phyloP scores from a whole-genome alignment of 2,888 invertebrate genomes.

The Drosophila algonquin region DNA sequence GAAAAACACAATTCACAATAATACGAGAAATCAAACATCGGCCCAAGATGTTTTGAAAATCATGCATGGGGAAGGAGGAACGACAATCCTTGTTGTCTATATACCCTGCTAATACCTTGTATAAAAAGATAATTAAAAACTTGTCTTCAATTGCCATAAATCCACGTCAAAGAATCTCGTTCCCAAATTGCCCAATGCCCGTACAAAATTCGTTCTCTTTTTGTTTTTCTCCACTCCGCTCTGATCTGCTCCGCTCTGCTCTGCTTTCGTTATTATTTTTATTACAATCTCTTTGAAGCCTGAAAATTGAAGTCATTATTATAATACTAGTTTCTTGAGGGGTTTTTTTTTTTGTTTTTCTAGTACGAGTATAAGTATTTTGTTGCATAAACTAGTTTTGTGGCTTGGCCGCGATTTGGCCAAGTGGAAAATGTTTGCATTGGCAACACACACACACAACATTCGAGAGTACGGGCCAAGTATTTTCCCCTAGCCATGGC shows the following conservation, averaged over 20 bases:
- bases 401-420: slow-evolving; percentile 59
- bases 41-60: no score
- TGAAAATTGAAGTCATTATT: slow-evolving; percentile 75
- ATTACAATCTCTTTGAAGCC: slow-evolving; percentile 73
- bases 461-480: background rate
- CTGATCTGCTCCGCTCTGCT: slow-evolving; percentile 16
- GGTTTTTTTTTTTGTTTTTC: slow-evolving; percentile 21
- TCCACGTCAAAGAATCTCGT: slow-evolving; percentile 78
- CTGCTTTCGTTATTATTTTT: slow-evolving; percentile 51
- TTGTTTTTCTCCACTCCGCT: slow-evolving; percentile 1
- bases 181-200: slow-evolving; percentile 62
- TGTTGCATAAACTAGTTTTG: slow-evolving; percentile 69
- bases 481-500: slow-evolving; percentile 38
- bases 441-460: slow-evolving; percentile 16
- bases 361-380: slow-evolving; percentile 17
- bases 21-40: no score
- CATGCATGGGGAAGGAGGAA: no score
- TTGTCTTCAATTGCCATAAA: slow-evolving; percentile 81
- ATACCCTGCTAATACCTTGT: no score
- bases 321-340: slow-evolving; percentile 47
- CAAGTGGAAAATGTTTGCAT: slow-evolving; percentile 55
- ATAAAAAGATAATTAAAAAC: slow-evolving; percentile 76
- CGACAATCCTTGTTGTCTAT: background rate
- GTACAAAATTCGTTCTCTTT: slow-evolving; percentile 26
- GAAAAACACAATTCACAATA: no score